Evolutionary conservation across 2,797 vertebrate genomes (phyloP).

Genomic region (Crypturellus tataupa): DNA sequence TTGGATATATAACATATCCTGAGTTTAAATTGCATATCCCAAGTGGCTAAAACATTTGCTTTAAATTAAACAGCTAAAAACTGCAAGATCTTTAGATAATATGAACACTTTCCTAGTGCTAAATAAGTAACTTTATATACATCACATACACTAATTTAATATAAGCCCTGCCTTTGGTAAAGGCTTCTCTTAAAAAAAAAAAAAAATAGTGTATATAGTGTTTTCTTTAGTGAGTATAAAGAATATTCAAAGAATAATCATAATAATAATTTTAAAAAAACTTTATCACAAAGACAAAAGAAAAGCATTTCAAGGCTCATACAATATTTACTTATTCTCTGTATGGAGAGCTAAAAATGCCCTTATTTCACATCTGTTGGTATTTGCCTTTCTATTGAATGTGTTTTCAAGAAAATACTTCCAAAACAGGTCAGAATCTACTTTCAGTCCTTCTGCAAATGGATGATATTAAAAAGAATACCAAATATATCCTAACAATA

Average conservation of each 20-base stretch:
- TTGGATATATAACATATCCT: not conserved
- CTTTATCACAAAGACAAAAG: not conserved
- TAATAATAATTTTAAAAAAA: not conserved
- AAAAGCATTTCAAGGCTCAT: not conserved
- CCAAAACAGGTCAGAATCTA: conserved; percentile 1
- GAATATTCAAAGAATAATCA: not conserved
- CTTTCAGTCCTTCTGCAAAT: conserved; percentile 15
- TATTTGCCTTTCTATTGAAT: not conserved
- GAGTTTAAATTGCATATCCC: not conserved
- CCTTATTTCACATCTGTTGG: not conserved
- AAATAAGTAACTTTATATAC: not conserved
- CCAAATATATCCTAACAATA: conserved; percentile 24
- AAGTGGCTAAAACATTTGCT: not conserved
- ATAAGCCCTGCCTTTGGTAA: not conserved
- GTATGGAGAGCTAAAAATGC: not conserved
- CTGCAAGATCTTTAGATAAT: not conserved
- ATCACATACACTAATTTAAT: not conserved
- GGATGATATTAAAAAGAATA: conserved; percentile 33
- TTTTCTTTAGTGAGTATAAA: not conserved
- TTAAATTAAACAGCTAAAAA: not conserved
- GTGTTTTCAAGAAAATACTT: not conserved
- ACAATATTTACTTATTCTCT: not conserved
- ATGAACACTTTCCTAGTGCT: not conserved
- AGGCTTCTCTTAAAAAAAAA: not conserved
- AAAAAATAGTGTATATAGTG: accelerated